Evolutionary conservation across 2,797 vertebrate species (phyloP), one percentile per base, ranked within the genome.

Genomic region (Taeniopygia guttata): DNA sequence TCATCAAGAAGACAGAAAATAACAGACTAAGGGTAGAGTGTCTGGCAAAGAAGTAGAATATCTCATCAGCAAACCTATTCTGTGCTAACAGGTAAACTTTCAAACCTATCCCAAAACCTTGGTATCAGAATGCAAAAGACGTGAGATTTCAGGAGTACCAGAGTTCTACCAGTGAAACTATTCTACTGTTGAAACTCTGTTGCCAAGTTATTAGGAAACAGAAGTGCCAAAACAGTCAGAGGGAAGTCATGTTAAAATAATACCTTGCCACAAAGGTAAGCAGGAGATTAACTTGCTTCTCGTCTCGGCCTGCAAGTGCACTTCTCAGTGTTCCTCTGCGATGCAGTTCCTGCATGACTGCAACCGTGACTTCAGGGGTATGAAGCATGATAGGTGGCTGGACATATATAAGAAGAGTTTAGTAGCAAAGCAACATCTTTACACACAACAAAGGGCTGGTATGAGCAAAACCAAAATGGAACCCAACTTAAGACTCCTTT

Each of bases 291-390:
- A 99, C 97, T 60, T 98, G 98, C 81, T 98, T 97, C 93, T 99
- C 99, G 14, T 99, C 98, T 93, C 99, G 97, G 64, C 99, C 99
- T 21, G 99, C 99, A 42, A 99, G 98, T 2, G 99, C 99, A 40
- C 99, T 99, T 94, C 98, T 98, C 88, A 99, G 94, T 0, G 98
- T 99, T 91, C 99, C 99, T 98, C 99, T 98, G 92, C 99, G 98
- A 93, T 98, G 98, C n/a, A 99, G 97, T 55, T 99, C 99, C 90
- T 99, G 98, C 84, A 99, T 98, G 60, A 99, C 98, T 46, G 99
- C 99, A 69, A 99, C 98, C 0, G 98, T 97, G 80, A 99, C 90
- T 93, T 99, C 99, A 4, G 99, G 99, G 45, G 98, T 98, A 73
- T 95, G 97, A 19, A 91, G 67, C 93, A 98, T 97, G 68, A 77